Evolutionary conservation across 2,888 invertebrate genomes (phyloP), one percentile per base, ranked within the genome.

Genomic region (Leptinotarsa rubiginosa): DNA sequence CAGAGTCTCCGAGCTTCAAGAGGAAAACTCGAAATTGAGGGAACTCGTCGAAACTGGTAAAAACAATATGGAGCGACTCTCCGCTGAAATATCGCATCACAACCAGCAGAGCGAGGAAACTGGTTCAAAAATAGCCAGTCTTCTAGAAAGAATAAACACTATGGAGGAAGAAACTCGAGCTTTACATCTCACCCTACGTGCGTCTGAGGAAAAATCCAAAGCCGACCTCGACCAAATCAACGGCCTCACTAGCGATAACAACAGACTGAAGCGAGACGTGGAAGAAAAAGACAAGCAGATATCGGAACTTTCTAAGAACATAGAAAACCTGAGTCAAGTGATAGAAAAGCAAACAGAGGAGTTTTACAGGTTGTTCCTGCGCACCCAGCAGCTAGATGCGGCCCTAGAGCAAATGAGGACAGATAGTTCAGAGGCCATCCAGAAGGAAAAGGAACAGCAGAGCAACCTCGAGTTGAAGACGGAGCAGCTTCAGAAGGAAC

Each of bases 371-470:
- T 66, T 82, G 18, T 72, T 80, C 41, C 69, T 74, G n/a, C 64
- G 80, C 73, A 72, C 77, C 52, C 47, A 79, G 62, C 66, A 75
- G 49, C 69, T 75, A 10, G 75, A 78, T 13, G 47, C 22, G 3
- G 41, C 69, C 2, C 25, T 79, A 15, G 78, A 75, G 25, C 74
- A 75, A 41, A 71, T 76, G 50, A 64, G 74, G 31, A 72, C 12
- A 15, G 77, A 79, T n/a, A 72, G 70, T 18, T 18, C 72, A 0
- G 70, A 75, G 20, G 67, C 72, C 15, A 50, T 80, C n/a, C 79
- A 80, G 64, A 72, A 76, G 52, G 80, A 81, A 65, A 81, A 79
- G 70, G 72, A 77, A 13, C 47, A 54, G 2, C 79, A 80, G 69
- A 78, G 73, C 47, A 72, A 79, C 22, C 52, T 80, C n/a, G 71